Base-by-base conservation (phyloP, 2,888 invertebrate genomes). In the Xanthia togata region DNA sequence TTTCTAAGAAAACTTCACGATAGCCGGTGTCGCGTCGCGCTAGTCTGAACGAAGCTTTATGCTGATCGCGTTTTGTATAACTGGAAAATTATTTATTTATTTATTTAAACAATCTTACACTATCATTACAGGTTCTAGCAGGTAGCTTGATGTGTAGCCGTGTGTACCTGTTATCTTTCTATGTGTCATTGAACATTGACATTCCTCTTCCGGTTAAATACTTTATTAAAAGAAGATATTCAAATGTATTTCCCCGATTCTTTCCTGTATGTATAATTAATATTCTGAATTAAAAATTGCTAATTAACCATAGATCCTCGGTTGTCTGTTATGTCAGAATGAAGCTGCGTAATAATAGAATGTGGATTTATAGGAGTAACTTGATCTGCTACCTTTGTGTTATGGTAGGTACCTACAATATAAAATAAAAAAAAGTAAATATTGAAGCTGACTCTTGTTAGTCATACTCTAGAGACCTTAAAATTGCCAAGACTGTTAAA, bases 361-460 rank as follows among this genome's bases (percentile, higher is more conserved):
- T 71, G 83, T 68, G 53, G 70, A 64, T 50, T 79, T 50, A 62
- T 73, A 44, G 41, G 23, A 76, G 35, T 62, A 70, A 83, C 57
- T 80, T 68, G 60, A 57, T 62, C 14, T 26, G 26, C 60, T 67
- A 44, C 55, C 60, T 76, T 60, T 81, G 20, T 64, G 59, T 31
- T 59, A 14, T 53, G 41, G 44, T 44, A 55, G 35, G 55, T 68
- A 65, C 4, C 1, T 17, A 6, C n/a, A n/a, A n/a, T 8, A 26
- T 57, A 17, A 53, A 38, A 60, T 67, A 35, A n/a, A n/a, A n/a
- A n/a, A n/a, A n/a, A n/a, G 35, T 53, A 20, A 69, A 62, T n/a
- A 41, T n/a, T 26, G 26, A 50, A 50, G 35, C n/a, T 69, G 63
- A 31, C 26, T 35, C 26, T 20, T 47, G 9, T 47, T 26, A 62